Percentiles rank a stretch among this genome's conserved stretches.
These are phyloP conservation scores for Elephantulus edwardii DNA, from an alignment of 2,113 vertebrate genomes.

Conservation along the genomic window DNA sequence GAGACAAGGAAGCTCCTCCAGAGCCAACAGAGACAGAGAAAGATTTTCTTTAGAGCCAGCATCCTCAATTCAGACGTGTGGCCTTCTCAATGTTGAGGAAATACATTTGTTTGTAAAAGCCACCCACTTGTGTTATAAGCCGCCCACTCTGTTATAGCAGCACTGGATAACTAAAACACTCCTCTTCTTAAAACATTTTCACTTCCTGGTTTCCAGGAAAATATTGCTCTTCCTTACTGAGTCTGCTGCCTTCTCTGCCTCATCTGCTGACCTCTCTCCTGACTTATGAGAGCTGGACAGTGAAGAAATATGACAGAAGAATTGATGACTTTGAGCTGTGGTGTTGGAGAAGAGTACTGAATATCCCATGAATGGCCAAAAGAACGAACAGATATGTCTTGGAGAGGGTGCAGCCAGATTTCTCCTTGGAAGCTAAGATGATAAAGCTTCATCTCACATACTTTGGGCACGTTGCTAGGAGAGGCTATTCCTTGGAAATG, in stretches of 20 bases:
- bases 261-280: background rate
- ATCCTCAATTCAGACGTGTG: background rate
- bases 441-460: too few relatives aligned
- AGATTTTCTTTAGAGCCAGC: background rate
- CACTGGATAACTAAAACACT: background rate
- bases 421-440: too few relatives aligned
- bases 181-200: background rate
- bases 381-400: too few relatives aligned
- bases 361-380: too few relatives aligned
- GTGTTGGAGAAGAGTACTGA: too few relatives aligned
- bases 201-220: background rate
- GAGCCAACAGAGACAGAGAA: too few relatives aligned
- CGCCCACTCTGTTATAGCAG: background rate
- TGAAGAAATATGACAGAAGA: too few relatives aligned
- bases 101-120: background rate
- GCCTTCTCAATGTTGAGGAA: background rate
- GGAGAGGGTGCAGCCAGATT: too few relatives aligned
- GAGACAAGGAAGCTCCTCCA: too few relatives aligned
- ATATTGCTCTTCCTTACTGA: background rate
- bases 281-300: background rate
- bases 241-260: background rate
- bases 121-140: background rate
- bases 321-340: too few relatives aligned
- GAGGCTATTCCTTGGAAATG: too few relatives aligned
- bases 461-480: too few relatives aligned